phyloP scores from a whole-genome alignment of 2,113 vertebrate species.

The Diphyllodes magnificus region DNA sequence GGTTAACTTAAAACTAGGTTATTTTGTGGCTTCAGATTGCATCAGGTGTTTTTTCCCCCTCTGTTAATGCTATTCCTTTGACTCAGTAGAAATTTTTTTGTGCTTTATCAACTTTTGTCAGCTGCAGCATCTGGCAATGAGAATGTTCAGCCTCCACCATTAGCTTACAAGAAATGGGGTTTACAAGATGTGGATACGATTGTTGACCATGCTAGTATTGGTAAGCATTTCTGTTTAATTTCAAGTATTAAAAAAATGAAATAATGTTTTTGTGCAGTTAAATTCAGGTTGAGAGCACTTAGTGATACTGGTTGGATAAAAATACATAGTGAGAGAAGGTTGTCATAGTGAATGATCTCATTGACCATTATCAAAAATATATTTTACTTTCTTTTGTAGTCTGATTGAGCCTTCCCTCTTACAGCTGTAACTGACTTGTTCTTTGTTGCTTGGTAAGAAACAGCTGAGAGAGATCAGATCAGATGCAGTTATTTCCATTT shows the following conservation, averaged over 20 bases:
- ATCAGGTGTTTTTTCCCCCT: not conserved
- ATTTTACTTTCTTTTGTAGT: not conserved
- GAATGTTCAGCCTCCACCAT: constrained; percentile 89
- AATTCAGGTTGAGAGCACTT: not conserved
- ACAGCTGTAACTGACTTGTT: not conserved
- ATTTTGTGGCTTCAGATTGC: not conserved
- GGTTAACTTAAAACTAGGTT: not conserved
- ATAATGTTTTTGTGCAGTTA: not conserved
- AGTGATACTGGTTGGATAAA: not conserved
- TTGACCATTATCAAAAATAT: not conserved
- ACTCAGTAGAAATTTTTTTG: not conserved
- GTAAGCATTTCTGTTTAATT: constrained; percentile 71
- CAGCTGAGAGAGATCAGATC: not conserved
- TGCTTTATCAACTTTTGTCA: constrained; percentile 56
- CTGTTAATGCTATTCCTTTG: not conserved
- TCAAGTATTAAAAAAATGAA: not conserved
- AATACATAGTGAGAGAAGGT: not conserved
- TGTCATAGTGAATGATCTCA: not conserved
- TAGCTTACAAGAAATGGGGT: constrained; percentile 98
- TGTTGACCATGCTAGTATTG: constrained; percentile 91
- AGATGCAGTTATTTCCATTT: not conserved
- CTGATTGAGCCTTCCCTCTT: not conserved
- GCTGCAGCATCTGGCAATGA: constrained; percentile 95
- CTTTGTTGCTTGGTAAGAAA: not conserved
- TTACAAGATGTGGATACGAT: constrained; percentile 92